Conservation (phyloP, 2,888 invertebrate genomes). For the Ochlodes sylvanus region DNA sequence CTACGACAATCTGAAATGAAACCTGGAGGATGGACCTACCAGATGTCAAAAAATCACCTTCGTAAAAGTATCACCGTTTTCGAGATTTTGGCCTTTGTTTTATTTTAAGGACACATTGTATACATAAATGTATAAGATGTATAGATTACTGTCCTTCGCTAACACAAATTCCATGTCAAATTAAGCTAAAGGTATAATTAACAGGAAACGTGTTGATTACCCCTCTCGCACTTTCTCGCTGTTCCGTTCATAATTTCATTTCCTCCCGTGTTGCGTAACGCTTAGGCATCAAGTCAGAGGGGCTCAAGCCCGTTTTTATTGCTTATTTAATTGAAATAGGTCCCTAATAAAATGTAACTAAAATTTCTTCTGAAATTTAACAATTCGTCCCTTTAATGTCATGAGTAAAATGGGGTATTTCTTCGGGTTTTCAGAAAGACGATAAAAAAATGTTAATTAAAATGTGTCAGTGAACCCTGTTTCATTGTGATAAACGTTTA, state of each 20-base stretch:
- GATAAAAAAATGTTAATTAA: too few relatives aligned
- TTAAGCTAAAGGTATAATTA: slow-evolving; percentile 23
- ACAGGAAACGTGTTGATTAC: slow-evolving; percentile 20
- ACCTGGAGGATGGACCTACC: too few relatives aligned
- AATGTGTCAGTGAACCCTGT: too few relatives aligned
- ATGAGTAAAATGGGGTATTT: not conserved
- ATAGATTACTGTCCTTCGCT: not conserved
- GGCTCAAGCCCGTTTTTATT: not conserved
- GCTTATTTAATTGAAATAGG: not conserved
- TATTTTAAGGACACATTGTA: too few relatives aligned
- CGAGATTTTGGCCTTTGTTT: too few relatives aligned
- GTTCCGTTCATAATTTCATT: slow-evolving; percentile 22
- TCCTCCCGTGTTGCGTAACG: slow-evolving; percentile 8
- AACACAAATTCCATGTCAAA: slow-evolving; percentile 1
- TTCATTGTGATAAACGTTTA: too few relatives aligned
- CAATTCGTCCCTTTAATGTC: not conserved
- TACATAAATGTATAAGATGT: too few relatives aligned
- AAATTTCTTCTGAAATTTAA: not conserved
- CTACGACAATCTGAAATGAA: too few relatives aligned
- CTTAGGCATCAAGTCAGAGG: slow-evolving; percentile 10
- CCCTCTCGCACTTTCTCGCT: not conserved
- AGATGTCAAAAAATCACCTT: too few relatives aligned
- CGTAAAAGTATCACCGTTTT: too few relatives aligned
- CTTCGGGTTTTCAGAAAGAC: too few relatives aligned
- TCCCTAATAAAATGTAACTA: not conserved